phyloP scores from a whole-genome alignment of 2,888 invertebrate genomes.

The Byasa hedistus region DNA sequence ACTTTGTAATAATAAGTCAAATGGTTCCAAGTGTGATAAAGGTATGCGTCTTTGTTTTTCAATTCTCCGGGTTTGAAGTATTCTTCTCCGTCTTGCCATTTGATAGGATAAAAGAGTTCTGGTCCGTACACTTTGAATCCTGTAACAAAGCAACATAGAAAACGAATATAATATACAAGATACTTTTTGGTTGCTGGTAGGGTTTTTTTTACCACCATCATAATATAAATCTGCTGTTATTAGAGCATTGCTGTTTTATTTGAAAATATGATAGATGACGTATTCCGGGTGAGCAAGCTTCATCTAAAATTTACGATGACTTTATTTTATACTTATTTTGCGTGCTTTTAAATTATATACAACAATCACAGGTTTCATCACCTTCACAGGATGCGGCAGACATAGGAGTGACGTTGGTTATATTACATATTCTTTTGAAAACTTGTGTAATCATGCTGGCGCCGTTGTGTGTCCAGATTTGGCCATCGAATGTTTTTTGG shows the following conservation, averaged over 20 bases:
- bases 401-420: slow-evolving; percentile 34
- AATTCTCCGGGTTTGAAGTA: slow-evolving; percentile 78
- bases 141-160: slow-evolving; percentile 35
- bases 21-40: slow-evolving; percentile 51
- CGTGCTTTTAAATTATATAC: background rate
- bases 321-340: background rate
- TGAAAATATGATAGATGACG: background rate
- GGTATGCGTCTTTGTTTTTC: slow-evolving; percentile 46
- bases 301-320: too few species aligned
- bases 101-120: slow-evolving; percentile 84
- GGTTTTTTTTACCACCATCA: background rate
- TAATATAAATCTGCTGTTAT: background rate
- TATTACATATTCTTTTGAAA: slow-evolving; percentile 75
- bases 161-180: background rate
- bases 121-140: slow-evolving; percentile 83
- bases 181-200: background rate
- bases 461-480: slow-evolving; percentile 82
- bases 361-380: slow-evolving; percentile 14
- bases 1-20: slow-evolving; percentile 37
- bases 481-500: slow-evolving; percentile 70
- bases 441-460: slow-evolving; percentile 85
- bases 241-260: background rate
- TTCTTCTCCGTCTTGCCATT: slow-evolving; percentile 79
- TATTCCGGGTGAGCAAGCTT: background rate
- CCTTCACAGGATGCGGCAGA: slow-evolving; percentile 38